phyloP scores from a whole-genome alignment of 1,140 invertebrate genomes.

The Anthonomus grandis region DNA sequence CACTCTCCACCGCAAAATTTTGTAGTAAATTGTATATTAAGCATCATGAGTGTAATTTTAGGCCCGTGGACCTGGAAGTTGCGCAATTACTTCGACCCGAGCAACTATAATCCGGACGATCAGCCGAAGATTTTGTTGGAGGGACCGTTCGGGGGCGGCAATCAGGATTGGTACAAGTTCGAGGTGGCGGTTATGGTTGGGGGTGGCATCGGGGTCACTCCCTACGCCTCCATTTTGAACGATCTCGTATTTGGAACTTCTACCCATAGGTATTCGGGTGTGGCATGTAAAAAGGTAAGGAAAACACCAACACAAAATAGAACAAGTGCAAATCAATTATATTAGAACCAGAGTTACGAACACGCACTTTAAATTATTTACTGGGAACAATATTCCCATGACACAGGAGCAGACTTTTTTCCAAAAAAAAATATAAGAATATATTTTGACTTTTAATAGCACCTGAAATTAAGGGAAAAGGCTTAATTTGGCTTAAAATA shows the following conservation, averaged over 20 bases:
- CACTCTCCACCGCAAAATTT: too few species aligned
- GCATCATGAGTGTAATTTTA: constrained; percentile 48
- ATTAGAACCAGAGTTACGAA: background rate
- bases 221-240: constrained; percentile 98
- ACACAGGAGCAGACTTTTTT: too few species aligned
- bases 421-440: too few species aligned
- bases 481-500: too few species aligned
- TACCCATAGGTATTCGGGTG: constrained; percentile 90
- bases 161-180: constrained; percentile 99
- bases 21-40: too few species aligned
- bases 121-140: constrained; percentile 89
- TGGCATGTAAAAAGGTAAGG: constrained; percentile 88
- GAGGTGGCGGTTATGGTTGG: constrained; percentile 98
- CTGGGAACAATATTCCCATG: too few species aligned
- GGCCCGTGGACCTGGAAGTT: constrained; percentile 99
- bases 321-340: background rate
- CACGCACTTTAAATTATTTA: too few species aligned
- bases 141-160: constrained; percentile 97
- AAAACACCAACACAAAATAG: background rate
- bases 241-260: constrained; percentile 95
- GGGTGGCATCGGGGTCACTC: constrained; percentile 98
- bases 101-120: constrained; percentile 85
- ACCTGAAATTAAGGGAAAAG: too few species aligned
- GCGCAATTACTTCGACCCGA: constrained; percentile 93
- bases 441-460: too few species aligned